Percentiles rank a stretch among this genome's conserved stretches.
Conservation (phyloP, 2,113 vertebrate genomes). For the Xiphias gladius region DNA sequence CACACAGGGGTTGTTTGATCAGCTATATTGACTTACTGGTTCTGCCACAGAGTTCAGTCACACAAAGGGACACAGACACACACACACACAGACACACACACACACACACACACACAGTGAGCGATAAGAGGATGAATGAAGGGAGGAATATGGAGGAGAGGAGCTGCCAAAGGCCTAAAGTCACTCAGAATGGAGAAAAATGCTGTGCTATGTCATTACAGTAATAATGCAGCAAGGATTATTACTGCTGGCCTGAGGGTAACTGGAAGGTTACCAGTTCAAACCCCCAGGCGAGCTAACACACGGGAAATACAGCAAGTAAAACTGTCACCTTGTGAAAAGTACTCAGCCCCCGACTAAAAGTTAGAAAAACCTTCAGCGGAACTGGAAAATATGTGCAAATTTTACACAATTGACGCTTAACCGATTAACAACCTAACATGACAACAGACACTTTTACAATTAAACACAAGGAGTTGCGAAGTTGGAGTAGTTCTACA, state of each 20-base stretch:
- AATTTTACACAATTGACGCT: background rate
- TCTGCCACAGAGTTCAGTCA: slow-evolving; percentile 51
- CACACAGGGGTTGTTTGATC: slow-evolving; percentile 52
- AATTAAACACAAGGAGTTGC: no score
- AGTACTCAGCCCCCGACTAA: background rate
- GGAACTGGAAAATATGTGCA: background rate
- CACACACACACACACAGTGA: slow-evolving; percentile 24
- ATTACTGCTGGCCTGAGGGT: slow-evolving; percentile 25
- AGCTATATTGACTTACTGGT: slow-evolving; percentile 59
- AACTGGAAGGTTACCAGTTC: slow-evolving; percentile 44
- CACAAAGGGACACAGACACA: slow-evolving; percentile 32
- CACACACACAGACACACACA: slow-evolving; percentile 27
- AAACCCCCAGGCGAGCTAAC: background rate
- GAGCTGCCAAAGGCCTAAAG: slow-evolving; percentile 34
- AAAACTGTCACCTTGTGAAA: slow-evolving; percentile 7
- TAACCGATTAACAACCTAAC: no score
- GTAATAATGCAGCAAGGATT: slow-evolving; percentile 29
- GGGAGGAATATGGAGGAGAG: slow-evolving; percentile 23
- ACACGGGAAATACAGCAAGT: background rate
- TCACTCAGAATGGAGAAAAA: slow-evolving; percentile 21
- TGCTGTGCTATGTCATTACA: slow-evolving; percentile 9
- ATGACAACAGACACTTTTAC: no score
- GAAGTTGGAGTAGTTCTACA: no score
- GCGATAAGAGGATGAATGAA: slow-evolving; percentile 37
- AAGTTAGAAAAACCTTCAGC: background rate